Percentiles rank a stretch among this genome's conserved stretches.
phyloP scores from a whole-genome alignment of 2,888 invertebrate genomes.

The Sinotaia quadrata region DNA sequence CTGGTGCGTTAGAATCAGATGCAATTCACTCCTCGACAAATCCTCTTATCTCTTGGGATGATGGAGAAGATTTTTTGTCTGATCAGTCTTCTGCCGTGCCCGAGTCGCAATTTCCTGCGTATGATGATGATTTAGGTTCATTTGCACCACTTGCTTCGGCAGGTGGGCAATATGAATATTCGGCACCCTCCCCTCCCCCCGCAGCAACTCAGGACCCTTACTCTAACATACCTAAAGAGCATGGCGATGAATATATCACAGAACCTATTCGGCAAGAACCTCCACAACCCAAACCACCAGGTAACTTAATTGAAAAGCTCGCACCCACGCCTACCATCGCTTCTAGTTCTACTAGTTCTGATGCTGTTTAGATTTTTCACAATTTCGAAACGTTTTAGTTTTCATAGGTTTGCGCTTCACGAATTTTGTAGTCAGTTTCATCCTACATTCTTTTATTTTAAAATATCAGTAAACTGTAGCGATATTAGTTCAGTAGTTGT shows the following conservation, averaged over 20 bases:
- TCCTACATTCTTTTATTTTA: no score
- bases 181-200: slow-evolving; percentile 36
- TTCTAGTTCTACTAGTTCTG: no score
- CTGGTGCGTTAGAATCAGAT: slow-evolving; percentile 45
- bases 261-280: slow-evolving; percentile 19
- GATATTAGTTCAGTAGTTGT: no score
- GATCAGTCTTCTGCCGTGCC: slow-evolving; percentile 39
- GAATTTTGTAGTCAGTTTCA: no score
- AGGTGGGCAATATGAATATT: slow-evolving; percentile 31
- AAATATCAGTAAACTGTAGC: no score
- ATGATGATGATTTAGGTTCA: slow-evolving; percentile 29
- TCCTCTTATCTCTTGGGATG: slow-evolving; percentile 43
- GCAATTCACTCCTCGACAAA: slow-evolving; percentile 36
- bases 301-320: no score
- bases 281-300: slow-evolving; percentile 34
- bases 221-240: slow-evolving; percentile 22
- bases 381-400: no score
- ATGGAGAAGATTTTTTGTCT: slow-evolving; percentile 28
- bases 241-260: slow-evolving; percentile 22
- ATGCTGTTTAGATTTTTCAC: no score
- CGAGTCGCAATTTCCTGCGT: slow-evolving; percentile 34
- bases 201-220: slow-evolving; percentile 27
- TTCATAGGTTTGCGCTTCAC: no score
- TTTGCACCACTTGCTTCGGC: slow-evolving; percentile 32
- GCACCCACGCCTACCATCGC: no score